phyloP scores from a whole-genome alignment of 1,140 invertebrate species.

The Rhagoletis pomonella region DNA sequence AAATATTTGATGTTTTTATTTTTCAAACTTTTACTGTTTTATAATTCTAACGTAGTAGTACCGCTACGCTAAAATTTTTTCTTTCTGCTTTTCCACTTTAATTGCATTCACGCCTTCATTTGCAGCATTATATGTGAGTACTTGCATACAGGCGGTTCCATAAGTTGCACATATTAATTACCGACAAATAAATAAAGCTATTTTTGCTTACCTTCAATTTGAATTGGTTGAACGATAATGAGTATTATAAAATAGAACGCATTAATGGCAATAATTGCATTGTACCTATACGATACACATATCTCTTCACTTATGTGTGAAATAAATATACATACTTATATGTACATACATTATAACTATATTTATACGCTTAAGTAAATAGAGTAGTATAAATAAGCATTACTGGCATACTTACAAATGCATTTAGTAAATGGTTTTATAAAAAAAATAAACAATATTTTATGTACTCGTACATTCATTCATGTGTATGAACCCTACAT shows the following conservation, averaged over 20 bases:
- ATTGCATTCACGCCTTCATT: neutral
- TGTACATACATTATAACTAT: neutral
- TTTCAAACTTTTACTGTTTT: neutral
- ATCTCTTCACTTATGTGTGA: too few relatives aligned
- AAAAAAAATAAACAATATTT: neutral
- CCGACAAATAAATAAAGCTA: neutral
- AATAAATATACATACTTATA: neutral
- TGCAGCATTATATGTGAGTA: neutral
- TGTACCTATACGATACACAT: too few relatives aligned
- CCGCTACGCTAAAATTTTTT: neutral
- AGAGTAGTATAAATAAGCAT: neutral
- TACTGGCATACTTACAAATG: constrained; percentile 24
- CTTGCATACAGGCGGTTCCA: neutral
- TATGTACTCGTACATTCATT: neutral
- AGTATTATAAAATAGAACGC: neutral
- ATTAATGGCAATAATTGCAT: neutral
- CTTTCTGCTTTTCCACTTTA: neutral
- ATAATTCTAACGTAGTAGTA: neutral
- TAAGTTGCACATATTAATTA: constrained; percentile 41
- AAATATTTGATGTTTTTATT: neutral
- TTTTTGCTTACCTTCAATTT: constrained; percentile 16
- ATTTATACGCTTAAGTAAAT: neutral
- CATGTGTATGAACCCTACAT: neutral
- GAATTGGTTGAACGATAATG: neutral
- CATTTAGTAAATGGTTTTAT: neutral